phyloP scores from a whole-genome alignment of 2,113 vertebrate species.

The Hyperopisus bebe region DNA sequence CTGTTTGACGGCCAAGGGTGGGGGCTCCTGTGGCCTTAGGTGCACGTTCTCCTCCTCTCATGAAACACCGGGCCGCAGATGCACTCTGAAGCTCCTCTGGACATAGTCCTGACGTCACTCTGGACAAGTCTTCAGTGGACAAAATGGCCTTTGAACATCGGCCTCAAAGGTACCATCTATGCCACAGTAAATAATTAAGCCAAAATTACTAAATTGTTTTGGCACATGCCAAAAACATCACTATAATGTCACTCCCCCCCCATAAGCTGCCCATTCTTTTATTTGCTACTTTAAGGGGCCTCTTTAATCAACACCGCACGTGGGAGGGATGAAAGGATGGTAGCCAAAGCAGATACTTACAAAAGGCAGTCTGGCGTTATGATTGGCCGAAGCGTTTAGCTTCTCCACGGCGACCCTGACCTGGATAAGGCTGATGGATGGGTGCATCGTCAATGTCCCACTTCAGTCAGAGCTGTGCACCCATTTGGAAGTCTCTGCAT shows the following conservation, averaged over 20 bases:
- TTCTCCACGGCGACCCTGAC: not conserved
- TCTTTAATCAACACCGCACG: slow-evolving; percentile 57
- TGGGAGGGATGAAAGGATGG: slow-evolving; percentile 44
- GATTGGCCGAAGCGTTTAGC: slow-evolving; percentile 43
- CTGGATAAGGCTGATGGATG: not conserved
- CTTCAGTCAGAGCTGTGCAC: slow-evolving; percentile 41
- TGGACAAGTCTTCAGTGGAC: not conserved
- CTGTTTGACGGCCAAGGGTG: slow-evolving; percentile 34
- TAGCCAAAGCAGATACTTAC: slow-evolving; percentile 55
- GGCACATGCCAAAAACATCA: not conserved
- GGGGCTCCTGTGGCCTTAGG: not conserved
- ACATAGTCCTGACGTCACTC: slow-evolving; percentile 30
- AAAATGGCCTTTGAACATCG: not conserved
- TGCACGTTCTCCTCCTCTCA: slow-evolving; percentile 30
- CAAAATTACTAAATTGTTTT: not conserved
- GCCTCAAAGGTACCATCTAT: not conserved
- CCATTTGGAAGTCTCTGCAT: slow-evolving; percentile 29
- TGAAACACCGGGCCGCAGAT: slow-evolving; percentile 26
- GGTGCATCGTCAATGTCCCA: not conserved
- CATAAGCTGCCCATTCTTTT: slow-evolving; percentile 36
- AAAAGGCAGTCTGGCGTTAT: slow-evolving; percentile 54
- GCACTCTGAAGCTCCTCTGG: slow-evolving; percentile 42
- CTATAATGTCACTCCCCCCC: not conserved
- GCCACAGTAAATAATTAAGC: not conserved
- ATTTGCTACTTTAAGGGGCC: slow-evolving; percentile 45